Evolutionary conservation across 1,140 invertebrate species (phyloP).

Genomic region (Bombus pyrosoma): DNA sequence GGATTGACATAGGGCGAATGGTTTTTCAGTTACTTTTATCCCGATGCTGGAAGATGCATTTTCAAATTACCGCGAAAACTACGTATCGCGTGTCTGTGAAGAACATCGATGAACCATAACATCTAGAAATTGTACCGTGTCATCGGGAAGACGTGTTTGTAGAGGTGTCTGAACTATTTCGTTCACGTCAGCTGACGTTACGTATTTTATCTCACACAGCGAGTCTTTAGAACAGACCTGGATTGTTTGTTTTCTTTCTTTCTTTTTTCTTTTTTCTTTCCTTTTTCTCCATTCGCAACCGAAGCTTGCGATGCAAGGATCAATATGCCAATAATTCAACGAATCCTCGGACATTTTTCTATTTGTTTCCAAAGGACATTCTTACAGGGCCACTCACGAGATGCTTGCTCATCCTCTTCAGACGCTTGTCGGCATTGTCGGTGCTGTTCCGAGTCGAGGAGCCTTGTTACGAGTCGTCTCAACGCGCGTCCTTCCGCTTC

Average conservation of each 20-base stretch:
- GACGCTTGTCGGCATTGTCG: conserved; percentile 9
- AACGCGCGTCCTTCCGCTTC: not conserved
- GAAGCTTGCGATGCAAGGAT: not conserved
- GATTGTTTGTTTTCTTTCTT: too few relatives aligned
- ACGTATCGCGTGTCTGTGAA: too few relatives aligned
- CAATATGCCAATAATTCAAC: conserved; percentile 24
- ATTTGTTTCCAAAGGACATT: conserved; percentile 20
- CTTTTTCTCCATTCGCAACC: not conserved
- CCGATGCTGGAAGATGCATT: not conserved
- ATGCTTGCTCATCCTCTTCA: conserved; percentile 27
- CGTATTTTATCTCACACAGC: not conserved
- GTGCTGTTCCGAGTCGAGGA: conserved; percentile 4
- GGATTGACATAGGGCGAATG: not conserved
- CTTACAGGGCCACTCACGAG: conserved; percentile 3
- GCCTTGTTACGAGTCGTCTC: conserved; percentile 34
- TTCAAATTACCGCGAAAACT: not conserved
- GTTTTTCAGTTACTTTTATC: not conserved
- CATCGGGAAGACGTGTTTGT: too few relatives aligned
- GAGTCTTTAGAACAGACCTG: not conserved
- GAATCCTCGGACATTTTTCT: conserved; percentile 20
- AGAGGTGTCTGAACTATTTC: too few relatives aligned
- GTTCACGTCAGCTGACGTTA: too few relatives aligned
- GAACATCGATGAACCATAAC: too few relatives aligned
- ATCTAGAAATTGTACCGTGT: too few relatives aligned
- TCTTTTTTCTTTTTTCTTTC: too few relatives aligned